Evolutionary conservation across 2,888 invertebrate genomes (phyloP).

Genomic region (Xestia sexstrigata): DNA sequence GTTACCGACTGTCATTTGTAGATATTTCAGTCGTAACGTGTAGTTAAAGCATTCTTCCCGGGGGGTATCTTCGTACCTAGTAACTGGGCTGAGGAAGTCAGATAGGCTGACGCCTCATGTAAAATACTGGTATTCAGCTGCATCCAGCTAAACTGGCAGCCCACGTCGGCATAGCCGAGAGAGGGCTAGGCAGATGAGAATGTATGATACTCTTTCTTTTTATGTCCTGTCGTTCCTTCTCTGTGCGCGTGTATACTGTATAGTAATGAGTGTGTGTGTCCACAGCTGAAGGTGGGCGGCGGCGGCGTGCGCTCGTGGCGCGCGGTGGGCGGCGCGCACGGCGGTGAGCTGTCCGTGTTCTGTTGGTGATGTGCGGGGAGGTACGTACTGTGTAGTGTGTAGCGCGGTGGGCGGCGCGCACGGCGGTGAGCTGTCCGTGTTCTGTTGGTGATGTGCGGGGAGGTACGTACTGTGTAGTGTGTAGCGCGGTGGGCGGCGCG

Average conservation of each 20-base stretch:
- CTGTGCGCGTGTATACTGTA: neutral
- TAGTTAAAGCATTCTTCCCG: too few relatives aligned
- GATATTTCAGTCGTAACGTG: too few relatives aligned
- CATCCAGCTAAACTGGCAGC: neutral
- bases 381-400: neutral
- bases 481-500: too few relatives aligned
- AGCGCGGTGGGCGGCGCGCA: too few relatives aligned
- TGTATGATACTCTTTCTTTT: neutral
- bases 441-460: too few relatives aligned
- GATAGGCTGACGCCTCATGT: too few relatives aligned
- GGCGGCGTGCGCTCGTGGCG: constrained; percentile 94
- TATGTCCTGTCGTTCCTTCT: neutral
- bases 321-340: constrained; percentile 91
- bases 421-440: too few relatives aligned
- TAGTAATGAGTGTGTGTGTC: neutral
- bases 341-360: constrained; percentile 94
- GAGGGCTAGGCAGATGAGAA: neutral
- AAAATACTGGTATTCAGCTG: neutral
- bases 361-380: constrained; percentile 92
- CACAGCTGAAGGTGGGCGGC: constrained; percentile 93
- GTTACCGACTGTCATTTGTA: too few relatives aligned
- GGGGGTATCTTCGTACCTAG: too few relatives aligned
- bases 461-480: too few relatives aligned
- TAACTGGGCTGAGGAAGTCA: too few relatives aligned
- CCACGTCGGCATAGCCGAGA: neutral